phyloP scores from a whole-genome alignment of 2,888 invertebrate species.

The Nemoura dubitans region DNA sequence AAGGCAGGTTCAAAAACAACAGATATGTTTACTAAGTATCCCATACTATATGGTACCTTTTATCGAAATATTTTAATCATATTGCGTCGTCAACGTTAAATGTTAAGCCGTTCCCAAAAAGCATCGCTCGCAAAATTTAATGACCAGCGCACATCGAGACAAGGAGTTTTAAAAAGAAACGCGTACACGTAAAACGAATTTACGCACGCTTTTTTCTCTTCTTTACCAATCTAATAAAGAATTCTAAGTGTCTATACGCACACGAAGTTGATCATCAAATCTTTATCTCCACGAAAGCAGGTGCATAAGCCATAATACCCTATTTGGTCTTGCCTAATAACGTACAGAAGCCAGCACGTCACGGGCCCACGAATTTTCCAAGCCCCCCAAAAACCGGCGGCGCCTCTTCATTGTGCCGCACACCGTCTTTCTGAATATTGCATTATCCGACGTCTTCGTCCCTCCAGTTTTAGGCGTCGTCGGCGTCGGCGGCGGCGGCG shows the following conservation, averaged over 20 bases:
- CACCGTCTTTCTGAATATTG: constrained; percentile 40
- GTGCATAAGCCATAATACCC: constrained; percentile 38
- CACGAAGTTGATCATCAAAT: constrained; percentile 20
- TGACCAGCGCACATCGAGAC: not conserved
- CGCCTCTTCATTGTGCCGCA: not conserved
- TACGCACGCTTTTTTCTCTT: not conserved
- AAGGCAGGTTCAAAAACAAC: not conserved
- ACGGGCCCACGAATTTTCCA: not conserved
- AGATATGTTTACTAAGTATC: constrained; percentile 12
- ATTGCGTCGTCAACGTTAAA: not conserved
- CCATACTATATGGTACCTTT: not conserved
- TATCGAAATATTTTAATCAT: not conserved
- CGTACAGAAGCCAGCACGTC: not conserved
- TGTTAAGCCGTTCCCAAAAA: not conserved
- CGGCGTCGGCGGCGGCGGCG: not conserved
- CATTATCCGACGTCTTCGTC: constrained; percentile 20
- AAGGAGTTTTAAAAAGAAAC: not conserved
- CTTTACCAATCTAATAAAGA: not conserved
- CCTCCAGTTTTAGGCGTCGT: constrained; percentile 38
- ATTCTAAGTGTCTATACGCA: constrained; percentile 7
- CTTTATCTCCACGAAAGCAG: constrained; percentile 30
- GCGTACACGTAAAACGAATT: not conserved
- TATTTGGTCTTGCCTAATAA: not conserved
- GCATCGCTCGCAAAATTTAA: not conserved
- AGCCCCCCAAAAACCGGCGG: not conserved